Percentiles rank a stretch among this genome's conserved stretches.
These are phyloP conservation scores for Sciurus carolinensis DNA, from an alignment of 2,797 vertebrate genomes.

Conservation along the genomic window DNA sequence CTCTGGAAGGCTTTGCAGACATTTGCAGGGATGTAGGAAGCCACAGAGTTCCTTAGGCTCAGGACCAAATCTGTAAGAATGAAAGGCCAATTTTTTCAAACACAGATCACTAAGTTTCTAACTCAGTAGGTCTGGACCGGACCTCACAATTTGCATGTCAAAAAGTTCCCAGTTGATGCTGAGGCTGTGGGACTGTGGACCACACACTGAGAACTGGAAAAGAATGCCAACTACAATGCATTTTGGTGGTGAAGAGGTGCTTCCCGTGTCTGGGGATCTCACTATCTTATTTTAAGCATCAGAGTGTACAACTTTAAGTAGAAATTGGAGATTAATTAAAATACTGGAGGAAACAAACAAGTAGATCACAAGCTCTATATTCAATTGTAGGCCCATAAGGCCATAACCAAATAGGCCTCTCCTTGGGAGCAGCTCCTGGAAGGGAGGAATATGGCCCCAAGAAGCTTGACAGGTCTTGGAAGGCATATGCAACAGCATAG, in stretches of 20 bases:
- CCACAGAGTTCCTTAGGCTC: background rate
- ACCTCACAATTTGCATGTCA: background rate
- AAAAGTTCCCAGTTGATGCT: background rate
- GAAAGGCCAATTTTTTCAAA: background rate
- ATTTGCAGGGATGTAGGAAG: background rate
- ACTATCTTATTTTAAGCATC: background rate
- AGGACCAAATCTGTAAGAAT: background rate
- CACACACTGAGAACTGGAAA: background rate
- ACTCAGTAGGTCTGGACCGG: background rate
- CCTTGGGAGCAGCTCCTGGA: background rate
- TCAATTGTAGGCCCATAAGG: background rate
- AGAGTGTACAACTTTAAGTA: background rate
- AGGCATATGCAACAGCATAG: background rate
- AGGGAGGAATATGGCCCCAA: background rate
- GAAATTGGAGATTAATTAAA: background rate
- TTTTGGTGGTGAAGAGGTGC: accelerated
- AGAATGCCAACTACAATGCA: accelerated
- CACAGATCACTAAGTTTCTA: background rate
- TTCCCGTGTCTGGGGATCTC: background rate
- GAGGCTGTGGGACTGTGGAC: accelerated
- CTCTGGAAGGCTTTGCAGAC: background rate
- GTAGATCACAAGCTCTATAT: accelerated
- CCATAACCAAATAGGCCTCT: background rate
- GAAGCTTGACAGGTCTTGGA: background rate
- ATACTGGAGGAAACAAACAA: background rate